phyloP scores from a whole-genome alignment of 2,888 invertebrate genomes.

The Sepioteuthis lessoniana region DNA sequence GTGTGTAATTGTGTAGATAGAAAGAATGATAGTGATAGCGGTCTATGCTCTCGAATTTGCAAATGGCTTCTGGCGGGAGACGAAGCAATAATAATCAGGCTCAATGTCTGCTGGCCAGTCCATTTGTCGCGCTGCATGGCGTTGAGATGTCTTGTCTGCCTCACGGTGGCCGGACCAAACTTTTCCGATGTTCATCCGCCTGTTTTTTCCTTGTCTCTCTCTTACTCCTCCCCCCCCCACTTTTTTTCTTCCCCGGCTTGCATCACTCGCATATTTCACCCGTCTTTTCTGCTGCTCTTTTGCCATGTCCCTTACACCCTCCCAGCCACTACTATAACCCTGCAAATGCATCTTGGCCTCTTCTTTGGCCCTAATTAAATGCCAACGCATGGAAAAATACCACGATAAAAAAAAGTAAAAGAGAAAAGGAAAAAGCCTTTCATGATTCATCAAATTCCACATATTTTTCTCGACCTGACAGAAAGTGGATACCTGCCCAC shows the following conservation, averaged over 20 bases:
- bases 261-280: neutral
- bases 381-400: conserved; percentile 33
- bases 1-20: no score
- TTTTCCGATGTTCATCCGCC: neutral
- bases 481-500: neutral
- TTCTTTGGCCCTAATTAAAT: conserved; percentile 33
- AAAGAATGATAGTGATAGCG: neutral
- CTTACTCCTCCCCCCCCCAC: no score
- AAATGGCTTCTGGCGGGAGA: conserved; percentile 33
- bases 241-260: no score
- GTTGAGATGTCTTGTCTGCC: neutral
- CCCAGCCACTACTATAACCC: neutral
- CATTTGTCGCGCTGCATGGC: conserved; percentile 33
- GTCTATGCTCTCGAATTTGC: neutral
- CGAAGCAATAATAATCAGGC: neutral
- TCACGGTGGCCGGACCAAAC: neutral
- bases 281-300: conserved; percentile 5
- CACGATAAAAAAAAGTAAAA: neutral
- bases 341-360: conserved; percentile 33
- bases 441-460: conserved; percentile 23
- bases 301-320: neutral
- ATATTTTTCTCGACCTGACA: neutral
- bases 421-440: neutral
- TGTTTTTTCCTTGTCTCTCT: neutral
- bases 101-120: neutral